Evolutionary conservation across 2,113 vertebrate genomes (phyloP).

Genomic region (Corynorhinus townsendii): DNA sequence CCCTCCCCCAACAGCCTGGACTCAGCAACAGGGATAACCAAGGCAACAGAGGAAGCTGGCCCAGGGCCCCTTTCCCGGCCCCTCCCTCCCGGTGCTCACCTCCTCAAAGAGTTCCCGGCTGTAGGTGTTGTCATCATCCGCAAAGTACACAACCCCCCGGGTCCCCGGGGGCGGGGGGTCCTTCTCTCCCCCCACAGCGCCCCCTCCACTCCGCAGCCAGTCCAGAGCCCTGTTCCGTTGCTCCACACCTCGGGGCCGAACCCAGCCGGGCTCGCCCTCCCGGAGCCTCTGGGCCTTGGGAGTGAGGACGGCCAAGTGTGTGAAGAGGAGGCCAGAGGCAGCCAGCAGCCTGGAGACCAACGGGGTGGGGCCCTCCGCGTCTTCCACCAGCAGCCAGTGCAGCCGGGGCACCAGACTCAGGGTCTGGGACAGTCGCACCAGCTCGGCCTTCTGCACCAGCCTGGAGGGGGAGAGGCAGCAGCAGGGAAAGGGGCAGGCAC

Average conservation of each 20-base stretch:
- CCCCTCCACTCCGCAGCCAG: conserved; percentile 85
- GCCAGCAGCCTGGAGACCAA: conserved; percentile 87
- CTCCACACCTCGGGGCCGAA: conserved; percentile 88
- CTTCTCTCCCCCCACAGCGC: conserved; percentile 70
- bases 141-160: conserved; percentile 92
- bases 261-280: conserved; percentile 81
- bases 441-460: conserved; percentile 94
- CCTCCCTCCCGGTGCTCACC: conserved; percentile 77
- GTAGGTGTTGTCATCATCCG: conserved; percentile 97
- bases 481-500: not conserved
- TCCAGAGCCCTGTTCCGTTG: conserved; percentile 93
- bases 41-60: not conserved
- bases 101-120: conserved; percentile 96
- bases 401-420: conserved; percentile 92
- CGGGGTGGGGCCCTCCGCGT: conserved; percentile 83
- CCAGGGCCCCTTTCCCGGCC: not conserved
- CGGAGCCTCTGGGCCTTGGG: conserved; percentile 85
- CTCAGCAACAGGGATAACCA: not conserved
- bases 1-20: not conserved
- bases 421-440: conserved; percentile 93
- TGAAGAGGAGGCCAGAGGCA: conserved; percentile 90
- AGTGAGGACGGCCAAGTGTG: conserved; percentile 90
- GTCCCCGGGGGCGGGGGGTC: conserved; percentile 51
- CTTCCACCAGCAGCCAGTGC: conserved; percentile 96
- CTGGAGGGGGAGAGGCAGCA: conserved; percentile 69